Evolutionary conservation across 2,888 invertebrate genomes (phyloP).

Genomic region (Isotomurus palustris): DNA sequence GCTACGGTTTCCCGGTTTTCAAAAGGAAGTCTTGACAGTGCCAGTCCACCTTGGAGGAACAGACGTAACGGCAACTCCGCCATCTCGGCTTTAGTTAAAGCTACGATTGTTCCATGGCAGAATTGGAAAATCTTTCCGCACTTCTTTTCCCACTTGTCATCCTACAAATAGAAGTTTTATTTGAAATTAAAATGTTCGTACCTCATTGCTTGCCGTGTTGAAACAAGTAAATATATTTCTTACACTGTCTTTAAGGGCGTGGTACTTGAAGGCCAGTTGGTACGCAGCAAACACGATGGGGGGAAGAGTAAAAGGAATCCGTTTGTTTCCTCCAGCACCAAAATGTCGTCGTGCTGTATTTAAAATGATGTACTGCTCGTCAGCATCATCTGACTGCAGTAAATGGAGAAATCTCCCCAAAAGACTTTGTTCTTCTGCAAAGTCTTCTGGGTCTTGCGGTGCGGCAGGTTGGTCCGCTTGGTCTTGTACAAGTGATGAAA

Average conservation of each 20-base stretch:
- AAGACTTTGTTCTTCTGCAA: conserved; percentile 91
- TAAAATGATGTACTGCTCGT: conserved; percentile 85
- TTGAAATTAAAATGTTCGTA: not conserved
- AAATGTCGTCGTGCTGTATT: conserved; percentile 83
- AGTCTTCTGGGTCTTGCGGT: conserved; percentile 84
- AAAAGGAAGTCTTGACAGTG: conserved; percentile 85
- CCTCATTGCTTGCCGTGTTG: not conserved
- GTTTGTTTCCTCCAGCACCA: conserved; percentile 79
- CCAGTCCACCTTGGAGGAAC: conserved; percentile 92
- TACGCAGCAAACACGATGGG: conserved; percentile 93
- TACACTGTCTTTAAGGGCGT: conserved; percentile 68
- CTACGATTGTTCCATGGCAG: conserved; percentile 91
- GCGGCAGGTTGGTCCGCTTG: conserved; percentile 67
- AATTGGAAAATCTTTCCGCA: conserved; percentile 98
- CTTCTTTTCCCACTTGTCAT: conserved; percentile 97
- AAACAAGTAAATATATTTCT: conserved; percentile 10
- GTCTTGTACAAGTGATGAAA: conserved; percentile 80
- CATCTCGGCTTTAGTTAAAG: conserved; percentile 88
- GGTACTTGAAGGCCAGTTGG: conserved; percentile 78
- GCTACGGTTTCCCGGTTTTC: conserved; percentile 94
- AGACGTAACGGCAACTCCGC: conserved; percentile 88
- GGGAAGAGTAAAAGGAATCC: conserved; percentile 87
- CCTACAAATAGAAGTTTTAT: conserved; percentile 53
- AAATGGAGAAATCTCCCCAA: conserved; percentile 81
- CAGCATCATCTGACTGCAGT: conserved; percentile 70